A percentile compares a stretch with the other conserved stretches of the same genome.
These are phyloP conservation scores for Drymodes brunneopygia DNA, from an alignment of 2,113 vertebrate genomes.

Conservation along the genomic window DNA sequence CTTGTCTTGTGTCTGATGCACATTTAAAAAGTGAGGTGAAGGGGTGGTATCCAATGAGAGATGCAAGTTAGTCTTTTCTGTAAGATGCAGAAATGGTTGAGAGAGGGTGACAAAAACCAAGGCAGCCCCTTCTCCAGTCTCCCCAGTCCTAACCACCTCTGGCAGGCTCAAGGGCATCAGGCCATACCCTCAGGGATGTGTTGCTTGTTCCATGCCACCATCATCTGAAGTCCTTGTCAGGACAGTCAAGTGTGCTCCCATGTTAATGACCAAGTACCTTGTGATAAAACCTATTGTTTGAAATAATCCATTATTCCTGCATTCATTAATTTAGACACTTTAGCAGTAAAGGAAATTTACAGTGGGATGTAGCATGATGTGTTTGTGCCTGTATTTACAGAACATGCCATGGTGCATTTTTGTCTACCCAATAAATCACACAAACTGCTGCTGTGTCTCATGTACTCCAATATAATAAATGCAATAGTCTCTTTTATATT, in stretches of 20 bases:
- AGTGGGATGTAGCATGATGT: neutral
- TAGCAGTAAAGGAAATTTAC: neutral
- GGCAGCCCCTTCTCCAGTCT: neutral
- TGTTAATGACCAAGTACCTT: neutral
- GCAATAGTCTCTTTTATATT: neutral
- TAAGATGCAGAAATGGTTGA: neutral
- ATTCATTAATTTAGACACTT: conserved; percentile 5
- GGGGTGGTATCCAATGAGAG: neutral
- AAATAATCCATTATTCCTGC: neutral
- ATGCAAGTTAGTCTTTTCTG: neutral
- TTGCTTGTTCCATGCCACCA: neutral
- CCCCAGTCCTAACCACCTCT: neutral
- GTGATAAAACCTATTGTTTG: neutral
- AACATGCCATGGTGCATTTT: neutral
- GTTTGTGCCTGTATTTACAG: neutral
- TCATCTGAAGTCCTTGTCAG: neutral
- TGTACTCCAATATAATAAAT: neutral
- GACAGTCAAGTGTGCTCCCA: neutral
- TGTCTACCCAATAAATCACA: neutral
- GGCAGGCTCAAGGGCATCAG: neutral
- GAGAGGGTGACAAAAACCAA: neutral
- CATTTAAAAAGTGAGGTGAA: neutral
- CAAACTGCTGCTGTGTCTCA: conserved; percentile 4
- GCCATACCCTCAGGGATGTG: no score
- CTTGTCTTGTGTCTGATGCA: neutral